Evolutionary conservation across 2,888 invertebrate genomes (phyloP).

Genomic region (Lapara coniferarum): DNA sequence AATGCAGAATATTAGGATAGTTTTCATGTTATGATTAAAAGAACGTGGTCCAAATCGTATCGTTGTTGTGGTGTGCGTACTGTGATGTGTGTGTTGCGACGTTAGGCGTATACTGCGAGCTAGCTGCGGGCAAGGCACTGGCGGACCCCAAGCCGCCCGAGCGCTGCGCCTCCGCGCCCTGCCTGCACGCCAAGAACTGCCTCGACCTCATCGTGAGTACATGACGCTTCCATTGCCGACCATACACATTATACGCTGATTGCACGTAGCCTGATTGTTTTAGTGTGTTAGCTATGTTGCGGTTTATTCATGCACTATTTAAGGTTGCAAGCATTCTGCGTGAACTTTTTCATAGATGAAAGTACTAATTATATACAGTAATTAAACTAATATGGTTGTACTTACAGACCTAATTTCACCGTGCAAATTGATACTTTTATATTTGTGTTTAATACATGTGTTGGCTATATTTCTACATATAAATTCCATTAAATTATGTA

Average conservation of each 20-base stretch:
- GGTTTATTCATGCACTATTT: background rate
- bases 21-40: background rate
- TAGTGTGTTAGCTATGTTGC: background rate
- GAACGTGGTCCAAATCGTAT: background rate
- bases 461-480: no score
- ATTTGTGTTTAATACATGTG: no score
- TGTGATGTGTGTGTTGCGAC: constrained; percentile 57
- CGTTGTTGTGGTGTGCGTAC: constrained; percentile 16
- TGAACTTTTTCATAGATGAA: no score
- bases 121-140: constrained; percentile 68
- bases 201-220: constrained; percentile 85
- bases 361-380: no score
- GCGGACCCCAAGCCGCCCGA: constrained; percentile 63
- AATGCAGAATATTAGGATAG: no score
- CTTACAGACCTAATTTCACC: no score
- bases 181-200: constrained; percentile 85
- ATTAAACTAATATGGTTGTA: no score
- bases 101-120: constrained; percentile 82
- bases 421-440: no score
- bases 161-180: constrained; percentile 83
- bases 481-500: no score
- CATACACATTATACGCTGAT: background rate
- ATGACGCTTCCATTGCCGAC: background rate
- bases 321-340: no score
- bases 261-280: background rate